Base-by-base conservation (phyloP, 2,888 invertebrate genomes). In the Anagyrus pseudococci region DNA sequence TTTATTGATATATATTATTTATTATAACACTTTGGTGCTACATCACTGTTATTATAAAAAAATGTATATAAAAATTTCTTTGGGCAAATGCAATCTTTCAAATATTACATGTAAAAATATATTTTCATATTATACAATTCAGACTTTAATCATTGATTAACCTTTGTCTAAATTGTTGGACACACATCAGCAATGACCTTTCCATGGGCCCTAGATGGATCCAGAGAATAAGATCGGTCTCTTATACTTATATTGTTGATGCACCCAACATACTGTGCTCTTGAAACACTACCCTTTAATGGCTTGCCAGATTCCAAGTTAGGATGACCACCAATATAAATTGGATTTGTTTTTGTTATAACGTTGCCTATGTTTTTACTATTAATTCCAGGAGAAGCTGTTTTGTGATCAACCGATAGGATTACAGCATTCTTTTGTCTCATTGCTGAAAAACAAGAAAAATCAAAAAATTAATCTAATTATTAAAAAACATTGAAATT, bases 361-460 rank as follows among this genome's bases (percentile, higher is more conserved):
- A 94, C 92, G 0, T 88, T 86, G 0, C 86, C 84, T 22, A 87
- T 84, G 19, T 85, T 85, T 22, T 85, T 86, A 3, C 66, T 69
- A 4, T 92, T 92, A 33, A 92, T 86, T 2, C 89, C 90, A 0
- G 93, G 89, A 67, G 88, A 85, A 0, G 89, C 88, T 75, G 88
- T 88, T 60, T 88, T 85, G 8, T 90, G 91, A 81, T 98, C 94
- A 1, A 98, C 93, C 0, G 91, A 89, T 56, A 99, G 83, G 0
- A 92, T 89, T 4, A 96, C 90, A 20, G 96, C 90, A 79, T 95
- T 95, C 81, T 92, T 92, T n/a, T 91, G 90, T 81, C 97, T 98
- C 29, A 91, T 86, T 54, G 90, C 95, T 88, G 85, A 71, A 81
- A 37, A 37, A 68, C 6, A 52, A 47, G 37, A 58, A 44, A 55